Conservation (phyloP, 2,888 invertebrate species). For the Notodonta ziczac region DNA sequence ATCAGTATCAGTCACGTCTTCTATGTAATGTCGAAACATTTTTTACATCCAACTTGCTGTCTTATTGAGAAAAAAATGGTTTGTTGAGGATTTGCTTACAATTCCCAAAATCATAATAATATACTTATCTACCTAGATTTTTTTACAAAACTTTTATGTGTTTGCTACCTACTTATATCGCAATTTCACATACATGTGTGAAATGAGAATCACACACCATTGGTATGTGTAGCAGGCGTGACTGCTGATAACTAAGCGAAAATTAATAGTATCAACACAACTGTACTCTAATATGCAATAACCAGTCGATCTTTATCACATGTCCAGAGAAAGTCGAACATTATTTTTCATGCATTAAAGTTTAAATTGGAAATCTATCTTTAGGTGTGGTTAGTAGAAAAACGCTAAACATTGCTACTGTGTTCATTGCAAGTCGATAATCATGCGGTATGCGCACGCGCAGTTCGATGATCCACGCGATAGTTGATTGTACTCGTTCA, state of each 20-base stretch:
- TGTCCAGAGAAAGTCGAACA: background rate
- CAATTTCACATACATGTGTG: slow-evolving; percentile 1
- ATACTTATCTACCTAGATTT: too few relatives aligned
- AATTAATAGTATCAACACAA: background rate
- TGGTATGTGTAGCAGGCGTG: slow-evolving; percentile 5
- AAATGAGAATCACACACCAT: slow-evolving; percentile 1
- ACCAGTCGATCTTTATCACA: background rate
- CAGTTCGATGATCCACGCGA: slow-evolving; percentile 9
- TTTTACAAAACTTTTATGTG: too few relatives aligned
- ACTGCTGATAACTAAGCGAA: slow-evolving; percentile 1
- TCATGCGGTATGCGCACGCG: slow-evolving; percentile 11
- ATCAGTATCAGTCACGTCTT: too few relatives aligned
- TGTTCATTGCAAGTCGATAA: slow-evolving; percentile 13
- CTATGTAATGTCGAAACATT: too few relatives aligned
- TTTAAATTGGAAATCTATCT: background rate
- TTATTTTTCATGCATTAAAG: background rate
- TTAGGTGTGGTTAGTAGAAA: background rate
- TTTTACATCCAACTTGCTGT: too few relatives aligned
- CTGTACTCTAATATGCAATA: background rate
- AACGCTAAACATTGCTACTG: background rate
- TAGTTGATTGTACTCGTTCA: slow-evolving; percentile 6
- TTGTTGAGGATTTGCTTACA: too few relatives aligned
- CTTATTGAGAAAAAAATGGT: too few relatives aligned
- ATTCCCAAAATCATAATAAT: too few relatives aligned
- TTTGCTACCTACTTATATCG: background rate